Conservation (phyloP, 2,113 vertebrate genomes). For the Burhinus bistriatus region DNA sequence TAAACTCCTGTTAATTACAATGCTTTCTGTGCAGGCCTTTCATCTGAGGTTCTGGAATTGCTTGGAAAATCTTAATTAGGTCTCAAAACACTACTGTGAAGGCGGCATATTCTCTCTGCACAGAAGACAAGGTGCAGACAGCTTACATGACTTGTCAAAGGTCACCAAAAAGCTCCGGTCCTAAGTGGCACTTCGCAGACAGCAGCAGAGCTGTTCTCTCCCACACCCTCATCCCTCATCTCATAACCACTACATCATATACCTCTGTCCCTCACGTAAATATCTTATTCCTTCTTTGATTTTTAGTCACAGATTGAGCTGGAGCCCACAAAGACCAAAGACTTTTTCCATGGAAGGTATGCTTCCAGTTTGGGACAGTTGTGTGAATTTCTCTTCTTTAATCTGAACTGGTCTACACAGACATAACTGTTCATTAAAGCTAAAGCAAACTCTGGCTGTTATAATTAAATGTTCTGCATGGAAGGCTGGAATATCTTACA, state of each 20-base stretch:
- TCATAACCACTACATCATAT: background rate
- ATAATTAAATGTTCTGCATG: conserved; percentile 13
- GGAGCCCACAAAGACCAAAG: background rate
- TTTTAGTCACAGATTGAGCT: background rate
- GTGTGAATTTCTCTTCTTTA: background rate
- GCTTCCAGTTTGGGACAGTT: background rate
- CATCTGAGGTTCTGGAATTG: conserved; percentile 10
- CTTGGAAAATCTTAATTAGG: conserved; percentile 48
- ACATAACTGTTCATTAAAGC: background rate
- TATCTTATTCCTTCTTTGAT: background rate
- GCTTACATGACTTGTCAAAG: background rate
- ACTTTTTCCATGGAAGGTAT: background rate
- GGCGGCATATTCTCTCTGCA: background rate
- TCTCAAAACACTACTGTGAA: conserved; percentile 19
- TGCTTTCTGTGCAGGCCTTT: background rate
- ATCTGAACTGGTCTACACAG: background rate
- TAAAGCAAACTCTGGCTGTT: background rate
- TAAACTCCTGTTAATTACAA: conserved; percentile 24
- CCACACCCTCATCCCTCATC: background rate
- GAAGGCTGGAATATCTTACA: background rate
- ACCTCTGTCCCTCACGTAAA: background rate
- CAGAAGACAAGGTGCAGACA: background rate
- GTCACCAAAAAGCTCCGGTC: background rate
- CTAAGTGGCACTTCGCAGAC: background rate
- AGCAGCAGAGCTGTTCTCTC: background rate